These are phyloP conservation scores for Acronicta alni DNA, from an alignment of 2,888 invertebrate genomes.

Conservation along the genomic window DNA sequence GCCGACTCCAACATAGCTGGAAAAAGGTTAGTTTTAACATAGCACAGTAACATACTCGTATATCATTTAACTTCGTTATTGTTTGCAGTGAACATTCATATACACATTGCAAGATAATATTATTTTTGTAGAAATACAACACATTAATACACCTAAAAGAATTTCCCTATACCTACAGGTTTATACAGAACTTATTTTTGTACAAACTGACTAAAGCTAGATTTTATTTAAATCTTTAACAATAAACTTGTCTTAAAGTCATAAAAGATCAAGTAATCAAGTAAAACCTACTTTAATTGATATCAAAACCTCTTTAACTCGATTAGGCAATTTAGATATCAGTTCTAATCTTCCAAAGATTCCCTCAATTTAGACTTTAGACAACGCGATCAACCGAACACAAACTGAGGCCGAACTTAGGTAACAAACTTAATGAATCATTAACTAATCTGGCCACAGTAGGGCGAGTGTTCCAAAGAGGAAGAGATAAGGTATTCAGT, in stretches of 20 bases:
- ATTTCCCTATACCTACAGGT: too few species aligned
- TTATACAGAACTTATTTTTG: too few species aligned
- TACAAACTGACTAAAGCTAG: too few species aligned
- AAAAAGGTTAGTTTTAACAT: too few species aligned
- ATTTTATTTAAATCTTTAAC: slow-evolving; percentile 14
- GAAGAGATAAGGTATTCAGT: slow-evolving; percentile 77
- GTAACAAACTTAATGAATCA: slow-evolving; percentile 75
- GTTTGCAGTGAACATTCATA: too few species aligned
- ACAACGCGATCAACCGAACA: slow-evolving; percentile 29
- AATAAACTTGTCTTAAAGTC: slow-evolving; percentile 12
- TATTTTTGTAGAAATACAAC: too few species aligned
- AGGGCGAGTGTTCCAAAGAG: slow-evolving; percentile 75
- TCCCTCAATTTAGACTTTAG: slow-evolving; percentile 35
- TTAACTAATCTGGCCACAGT: slow-evolving; percentile 79
- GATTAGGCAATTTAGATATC: slow-evolving; percentile 19
- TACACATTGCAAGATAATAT: too few species aligned
- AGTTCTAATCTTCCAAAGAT: slow-evolving; percentile 27
- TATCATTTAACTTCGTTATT: too few species aligned
- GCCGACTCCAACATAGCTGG: too few species aligned
- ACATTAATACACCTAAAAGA: too few species aligned
- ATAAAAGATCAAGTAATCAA: not conserved
- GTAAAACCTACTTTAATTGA: slow-evolving; percentile 13
- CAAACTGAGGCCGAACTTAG: slow-evolving; percentile 36
- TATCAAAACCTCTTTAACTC: slow-evolving; percentile 21
- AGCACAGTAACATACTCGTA: too few species aligned